Conservation (phyloP, 1,140 invertebrate species). For the Nebria ingens region DNA sequence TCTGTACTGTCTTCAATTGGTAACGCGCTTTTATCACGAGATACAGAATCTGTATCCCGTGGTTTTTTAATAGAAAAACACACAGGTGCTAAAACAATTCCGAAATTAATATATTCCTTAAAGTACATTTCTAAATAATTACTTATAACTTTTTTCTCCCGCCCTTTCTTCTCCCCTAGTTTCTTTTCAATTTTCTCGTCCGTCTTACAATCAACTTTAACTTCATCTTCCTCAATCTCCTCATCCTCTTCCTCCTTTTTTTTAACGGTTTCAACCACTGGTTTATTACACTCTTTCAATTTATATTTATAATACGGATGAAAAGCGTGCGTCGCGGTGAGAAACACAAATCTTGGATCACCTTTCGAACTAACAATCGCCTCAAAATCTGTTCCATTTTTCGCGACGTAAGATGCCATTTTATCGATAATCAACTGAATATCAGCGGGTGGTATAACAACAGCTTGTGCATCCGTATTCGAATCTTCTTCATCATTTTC, state of each 20-base stretch:
- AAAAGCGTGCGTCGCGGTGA: conserved; percentile 60
- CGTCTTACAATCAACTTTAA: conserved; percentile 30
- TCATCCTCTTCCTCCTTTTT: conserved; percentile 38
- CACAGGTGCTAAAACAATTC: conserved; percentile 46
- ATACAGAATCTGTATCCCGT: conserved; percentile 55
- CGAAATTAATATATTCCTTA: conserved; percentile 1
- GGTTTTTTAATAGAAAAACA: conserved; percentile 74
- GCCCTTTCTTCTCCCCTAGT: conserved; percentile 17
- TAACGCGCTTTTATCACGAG: conserved; percentile 56
- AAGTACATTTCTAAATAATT: conserved; percentile 13
- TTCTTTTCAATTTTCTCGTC: conserved; percentile 28
- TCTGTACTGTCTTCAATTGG: conserved; percentile 66
- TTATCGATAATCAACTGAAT: conserved; percentile 85
- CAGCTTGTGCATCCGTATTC: conserved; percentile 13
- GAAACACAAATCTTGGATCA: conserved; percentile 74
- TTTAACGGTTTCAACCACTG: conserved; percentile 28
- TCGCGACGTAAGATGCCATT: conserved; percentile 89
- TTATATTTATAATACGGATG: conserved; percentile 66
- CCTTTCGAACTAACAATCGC: conserved; percentile 75
- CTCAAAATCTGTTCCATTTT: conserved; percentile 90
- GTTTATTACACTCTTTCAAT: conserved; percentile 27
- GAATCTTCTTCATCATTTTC: conserved; percentile 29
- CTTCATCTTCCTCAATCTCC: conserved; percentile 38
- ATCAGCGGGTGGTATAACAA: conserved; percentile 62
- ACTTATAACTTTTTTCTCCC: conserved; percentile 29